phyloP scores from a whole-genome alignment of 1,140 invertebrate genomes.

The Eufriesea mexicana region DNA sequence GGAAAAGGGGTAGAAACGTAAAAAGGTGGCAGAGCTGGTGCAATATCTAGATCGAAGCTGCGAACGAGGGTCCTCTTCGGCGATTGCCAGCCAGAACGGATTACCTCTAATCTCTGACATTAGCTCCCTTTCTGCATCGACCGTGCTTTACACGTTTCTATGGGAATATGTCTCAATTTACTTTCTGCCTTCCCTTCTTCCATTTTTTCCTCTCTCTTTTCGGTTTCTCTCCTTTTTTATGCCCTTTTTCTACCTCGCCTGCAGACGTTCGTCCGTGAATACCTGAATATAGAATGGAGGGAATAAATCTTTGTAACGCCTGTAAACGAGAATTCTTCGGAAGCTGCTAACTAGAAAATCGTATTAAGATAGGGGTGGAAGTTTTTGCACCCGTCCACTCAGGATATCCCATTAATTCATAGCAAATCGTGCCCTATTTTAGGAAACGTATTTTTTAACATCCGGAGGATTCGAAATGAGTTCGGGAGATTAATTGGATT shows the following conservation, averaged over 20 bases:
- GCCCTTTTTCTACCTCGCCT: not conserved
- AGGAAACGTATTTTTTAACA: not conserved
- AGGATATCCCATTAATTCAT: not conserved
- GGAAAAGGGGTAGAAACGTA: not conserved
- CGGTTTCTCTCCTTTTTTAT: no score
- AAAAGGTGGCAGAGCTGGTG: not conserved
- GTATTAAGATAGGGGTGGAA: constrained; percentile 20
- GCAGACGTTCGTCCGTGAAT: constrained; percentile 43
- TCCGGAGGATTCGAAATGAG: not conserved
- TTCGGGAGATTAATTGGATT: not conserved
- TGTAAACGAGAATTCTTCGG: constrained; percentile 36
- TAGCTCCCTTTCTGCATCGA: constrained; percentile 59
- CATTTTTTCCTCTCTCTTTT: not conserved
- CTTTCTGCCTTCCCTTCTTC: constrained; percentile 44
- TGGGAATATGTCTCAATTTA: constrained; percentile 65
- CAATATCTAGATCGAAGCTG: constrained; percentile 66
- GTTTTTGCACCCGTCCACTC: no score
- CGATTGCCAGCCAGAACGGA: constrained; percentile 65
- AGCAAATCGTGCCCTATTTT: not conserved
- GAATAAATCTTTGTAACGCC: constrained; percentile 55
- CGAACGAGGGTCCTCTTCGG: constrained; percentile 55
- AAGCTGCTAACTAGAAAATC: constrained; percentile 55
- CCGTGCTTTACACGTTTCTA: constrained; percentile 59
- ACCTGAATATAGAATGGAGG: constrained; percentile 51
- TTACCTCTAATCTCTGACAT: constrained; percentile 71